Evolutionary conservation across 1,140 invertebrate genomes (phyloP).

Genomic region (Papilio machaon): DNA sequence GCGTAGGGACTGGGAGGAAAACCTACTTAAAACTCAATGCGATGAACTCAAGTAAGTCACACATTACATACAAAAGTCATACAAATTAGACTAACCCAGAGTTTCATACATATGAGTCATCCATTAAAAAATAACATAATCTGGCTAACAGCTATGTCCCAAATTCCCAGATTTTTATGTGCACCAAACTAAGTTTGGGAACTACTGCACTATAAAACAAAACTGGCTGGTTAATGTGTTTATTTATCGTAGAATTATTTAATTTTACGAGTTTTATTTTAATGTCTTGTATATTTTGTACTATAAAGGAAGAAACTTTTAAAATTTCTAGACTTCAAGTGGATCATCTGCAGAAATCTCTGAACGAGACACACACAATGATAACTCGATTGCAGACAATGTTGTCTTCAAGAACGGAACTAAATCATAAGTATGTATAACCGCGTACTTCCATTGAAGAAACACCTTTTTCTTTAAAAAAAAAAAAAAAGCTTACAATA

Average conservation of each 20-base stretch:
- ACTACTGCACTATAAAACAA: too few relatives aligned
- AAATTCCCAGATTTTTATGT: too few relatives aligned
- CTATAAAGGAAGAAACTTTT: not conserved
- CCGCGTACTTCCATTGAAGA: too few relatives aligned
- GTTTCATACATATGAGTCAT: not conserved
- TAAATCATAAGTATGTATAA: constrained; percentile 67
- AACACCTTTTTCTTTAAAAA: too few relatives aligned
- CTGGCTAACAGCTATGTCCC: too few relatives aligned
- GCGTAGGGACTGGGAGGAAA: constrained; percentile 71
- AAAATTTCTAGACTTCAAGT: constrained; percentile 64
- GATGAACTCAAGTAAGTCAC: constrained; percentile 66
- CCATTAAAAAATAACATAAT: too few relatives aligned
- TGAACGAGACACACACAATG: constrained; percentile 71
- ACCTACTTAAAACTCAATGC: constrained; percentile 62
- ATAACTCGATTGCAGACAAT: constrained; percentile 69
- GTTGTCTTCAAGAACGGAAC: constrained; percentile 65
- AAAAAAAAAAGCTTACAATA: too few relatives aligned
- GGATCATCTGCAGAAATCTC: constrained; percentile 72
- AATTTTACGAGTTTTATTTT: too few relatives aligned
- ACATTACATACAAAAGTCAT: not conserved
- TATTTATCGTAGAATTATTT: too few relatives aligned
- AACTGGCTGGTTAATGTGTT: too few relatives aligned
- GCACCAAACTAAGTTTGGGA: too few relatives aligned
- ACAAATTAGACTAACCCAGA: not conserved
- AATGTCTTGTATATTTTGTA: not conserved